A percentile compares a stretch with the other conserved stretches of the same genome.
These are phyloP conservation scores for Poecile atricapillus DNA, from an alignment of 2,113 vertebrate genomes.

Conservation along the genomic window DNA sequence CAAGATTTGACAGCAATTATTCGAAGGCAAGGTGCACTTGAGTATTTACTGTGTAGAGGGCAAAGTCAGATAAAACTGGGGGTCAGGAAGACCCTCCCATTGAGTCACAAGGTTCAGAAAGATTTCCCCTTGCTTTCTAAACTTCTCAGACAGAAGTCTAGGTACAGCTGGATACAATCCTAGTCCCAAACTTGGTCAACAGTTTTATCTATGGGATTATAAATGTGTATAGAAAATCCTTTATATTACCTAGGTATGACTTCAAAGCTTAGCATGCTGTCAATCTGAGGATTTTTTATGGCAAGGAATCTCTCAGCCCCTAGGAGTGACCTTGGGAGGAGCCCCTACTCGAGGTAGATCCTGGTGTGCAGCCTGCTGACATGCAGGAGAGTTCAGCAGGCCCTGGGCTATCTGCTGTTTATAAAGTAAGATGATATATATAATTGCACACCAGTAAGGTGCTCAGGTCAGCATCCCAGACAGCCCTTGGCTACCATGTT, in stretches of 20 bases:
- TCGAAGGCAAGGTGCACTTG: neutral
- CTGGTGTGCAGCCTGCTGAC: fast-evolving
- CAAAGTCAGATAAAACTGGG: neutral
- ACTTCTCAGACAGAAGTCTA: neutral
- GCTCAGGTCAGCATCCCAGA: neutral
- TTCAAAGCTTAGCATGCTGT: neutral
- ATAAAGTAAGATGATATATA: neutral
- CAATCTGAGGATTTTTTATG: neutral
- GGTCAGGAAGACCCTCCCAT: neutral
- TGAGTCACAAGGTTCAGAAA: neutral
- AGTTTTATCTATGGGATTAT: neutral
- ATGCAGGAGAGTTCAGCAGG: neutral
- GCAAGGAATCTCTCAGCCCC: neutral
- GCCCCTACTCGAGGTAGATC: neutral
- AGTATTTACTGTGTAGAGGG: neutral
- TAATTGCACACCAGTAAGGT: neutral
- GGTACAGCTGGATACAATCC: neutral
- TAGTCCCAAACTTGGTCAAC: neutral
- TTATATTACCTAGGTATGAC: neutral
- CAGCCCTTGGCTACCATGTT: neutral
- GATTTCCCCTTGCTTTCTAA: neutral
- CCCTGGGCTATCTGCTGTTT: neutral
- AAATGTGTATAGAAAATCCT: neutral
- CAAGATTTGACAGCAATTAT: neutral
- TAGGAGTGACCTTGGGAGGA: neutral